These are phyloP conservation scores for Typhlomys cinereus DNA, from an alignment of 2,113 vertebrate species.

Conservation along the genomic window DNA sequence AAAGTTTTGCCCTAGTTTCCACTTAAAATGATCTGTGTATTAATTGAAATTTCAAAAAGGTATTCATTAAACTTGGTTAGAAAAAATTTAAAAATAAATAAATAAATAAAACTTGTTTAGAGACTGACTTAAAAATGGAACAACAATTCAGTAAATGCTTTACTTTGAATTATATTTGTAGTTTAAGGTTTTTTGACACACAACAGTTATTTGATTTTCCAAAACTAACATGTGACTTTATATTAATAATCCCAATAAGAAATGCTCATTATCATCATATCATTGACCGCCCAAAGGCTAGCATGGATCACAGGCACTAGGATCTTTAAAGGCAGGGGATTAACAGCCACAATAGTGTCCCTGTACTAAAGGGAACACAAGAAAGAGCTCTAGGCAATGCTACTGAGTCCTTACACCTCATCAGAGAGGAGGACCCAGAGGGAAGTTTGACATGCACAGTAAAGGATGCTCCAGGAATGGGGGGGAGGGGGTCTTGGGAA, in stretches of 20 bases:
- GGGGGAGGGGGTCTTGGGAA: too few relatives aligned
- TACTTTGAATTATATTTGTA: background rate
- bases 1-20: background rate
- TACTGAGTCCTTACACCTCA: too few relatives aligned
- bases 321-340: too few relatives aligned
- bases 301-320: too few relatives aligned
- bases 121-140: background rate
- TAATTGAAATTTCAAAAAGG: background rate
- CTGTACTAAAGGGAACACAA: too few relatives aligned
- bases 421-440: too few relatives aligned
- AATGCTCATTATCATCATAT: too few relatives aligned
- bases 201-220: background rate
- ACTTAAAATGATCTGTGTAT: background rate
- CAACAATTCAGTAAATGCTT: background rate
- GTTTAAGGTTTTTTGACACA: background rate
- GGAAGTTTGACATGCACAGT: too few relatives aligned
- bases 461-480: too few relatives aligned
- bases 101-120: background rate
- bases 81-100: constrained; percentile 29
- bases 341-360: too few relatives aligned
- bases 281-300: too few relatives aligned
- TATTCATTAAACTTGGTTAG: background rate
- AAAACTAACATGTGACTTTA: background rate
- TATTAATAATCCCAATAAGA: background rate
- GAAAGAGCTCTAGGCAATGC: too few relatives aligned